A percentile compares a stretch with the other conserved stretches of the same genome.
Evolutionary conservation across 2,888 invertebrate genomes (phyloP).

Genomic region (Aporophyla nigra): DNA sequence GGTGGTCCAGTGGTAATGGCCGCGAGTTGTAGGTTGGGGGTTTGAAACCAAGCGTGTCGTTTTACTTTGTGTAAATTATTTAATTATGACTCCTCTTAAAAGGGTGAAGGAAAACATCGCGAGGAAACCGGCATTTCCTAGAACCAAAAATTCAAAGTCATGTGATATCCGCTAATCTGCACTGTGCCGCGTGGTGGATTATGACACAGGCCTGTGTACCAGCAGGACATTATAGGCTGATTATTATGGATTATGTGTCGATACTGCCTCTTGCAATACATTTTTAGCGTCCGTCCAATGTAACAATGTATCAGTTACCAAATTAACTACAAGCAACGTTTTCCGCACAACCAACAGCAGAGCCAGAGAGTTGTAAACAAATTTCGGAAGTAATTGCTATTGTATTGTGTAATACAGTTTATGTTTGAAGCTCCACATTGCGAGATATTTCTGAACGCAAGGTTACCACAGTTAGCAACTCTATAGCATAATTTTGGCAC

Average conservation of each 20-base stretch:
- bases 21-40: too few relatives aligned
- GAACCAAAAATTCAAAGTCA: too few relatives aligned
- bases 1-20: too few relatives aligned
- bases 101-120: too few relatives aligned
- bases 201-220: too few relatives aligned
- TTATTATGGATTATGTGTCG: not conserved
- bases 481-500: slow-evolving; percentile 40
- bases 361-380: slow-evolving; percentile 40
- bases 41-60: too few relatives aligned
- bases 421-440: slow-evolving; percentile 38
- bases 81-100: too few relatives aligned
- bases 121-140: too few relatives aligned
- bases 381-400: slow-evolving; percentile 44
- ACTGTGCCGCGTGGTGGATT: too few relatives aligned
- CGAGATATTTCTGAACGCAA: slow-evolving; percentile 56
- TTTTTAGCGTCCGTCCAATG: not conserved
- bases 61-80: too few relatives aligned
- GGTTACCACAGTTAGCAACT: slow-evolving; percentile 48
- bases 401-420: slow-evolving; percentile 43
- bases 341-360: slow-evolving; percentile 16
- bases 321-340: slow-evolving; percentile 28
- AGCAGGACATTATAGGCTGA: too few relatives aligned
- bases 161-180: too few relatives aligned
- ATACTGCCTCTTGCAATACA: not conserved
- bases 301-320: slow-evolving; percentile 15